phyloP scores from a whole-genome alignment of 2,113 vertebrate species.

The Gorsachius goisagi region DNA sequence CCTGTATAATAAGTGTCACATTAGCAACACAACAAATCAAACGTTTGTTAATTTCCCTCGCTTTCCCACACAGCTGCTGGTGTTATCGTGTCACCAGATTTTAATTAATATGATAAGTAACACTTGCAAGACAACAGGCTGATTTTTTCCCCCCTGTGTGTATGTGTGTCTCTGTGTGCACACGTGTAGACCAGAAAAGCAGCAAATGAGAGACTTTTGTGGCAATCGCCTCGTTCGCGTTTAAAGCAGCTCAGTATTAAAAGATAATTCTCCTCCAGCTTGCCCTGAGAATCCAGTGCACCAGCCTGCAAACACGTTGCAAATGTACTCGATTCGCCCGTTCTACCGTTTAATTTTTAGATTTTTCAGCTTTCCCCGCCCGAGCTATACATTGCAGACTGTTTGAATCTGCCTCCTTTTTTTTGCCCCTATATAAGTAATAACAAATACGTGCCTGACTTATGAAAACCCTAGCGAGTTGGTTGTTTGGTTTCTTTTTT shows the following conservation, averaged over 20 bases:
- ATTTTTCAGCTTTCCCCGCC: conserved; percentile 42
- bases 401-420: conserved; percentile 58
- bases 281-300: background rate
- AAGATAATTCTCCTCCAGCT: conserved; percentile 34
- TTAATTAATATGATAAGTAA: conserved; percentile 99
- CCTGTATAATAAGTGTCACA: conserved; percentile 99
- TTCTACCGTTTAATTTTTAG: conserved; percentile 28
- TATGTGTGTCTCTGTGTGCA: conserved; percentile 52
- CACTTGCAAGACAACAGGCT: conserved; percentile 92
- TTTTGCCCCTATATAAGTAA: conserved; percentile 51
- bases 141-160: conserved; percentile 75
- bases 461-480: background rate
- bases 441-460: conserved; percentile 46
- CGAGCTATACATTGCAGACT: conserved; percentile 9
- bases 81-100: conserved; percentile 95
- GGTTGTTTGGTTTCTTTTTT: background rate
- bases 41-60: conserved; percentile 94
- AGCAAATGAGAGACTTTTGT: conserved; percentile 38
- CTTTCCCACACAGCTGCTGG: conserved; percentile 93
- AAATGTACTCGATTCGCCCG: background rate
- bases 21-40: conserved; percentile 99
- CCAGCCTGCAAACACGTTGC: background rate
- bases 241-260: conserved; percentile 40
- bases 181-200: conserved; percentile 58
- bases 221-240: conserved; percentile 2